Evolutionary conservation across 1,140 invertebrate species (phyloP).

Genomic region (Diorhabda carinulata): DNA sequence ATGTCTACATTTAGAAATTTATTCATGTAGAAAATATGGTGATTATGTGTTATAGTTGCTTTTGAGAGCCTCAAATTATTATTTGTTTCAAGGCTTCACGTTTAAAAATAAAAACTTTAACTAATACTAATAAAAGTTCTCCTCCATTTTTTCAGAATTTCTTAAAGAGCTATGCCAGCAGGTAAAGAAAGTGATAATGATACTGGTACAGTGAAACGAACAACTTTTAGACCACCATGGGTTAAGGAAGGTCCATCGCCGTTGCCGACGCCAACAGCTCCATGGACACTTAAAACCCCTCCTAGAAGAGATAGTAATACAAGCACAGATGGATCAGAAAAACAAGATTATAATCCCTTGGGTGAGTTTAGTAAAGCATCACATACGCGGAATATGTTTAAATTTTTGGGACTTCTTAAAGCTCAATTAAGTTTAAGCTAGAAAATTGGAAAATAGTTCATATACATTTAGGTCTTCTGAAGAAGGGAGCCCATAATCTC

Average conservation of each 20-base stretch:
- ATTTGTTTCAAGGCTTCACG: too few relatives aligned
- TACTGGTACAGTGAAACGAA: slow-evolving; percentile 45
- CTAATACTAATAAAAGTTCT: not conserved
- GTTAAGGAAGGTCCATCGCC: slow-evolving; percentile 67
- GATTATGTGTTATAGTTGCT: too few relatives aligned
- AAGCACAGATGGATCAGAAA: slow-evolving; percentile 37
- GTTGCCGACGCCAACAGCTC: slow-evolving; percentile 54
- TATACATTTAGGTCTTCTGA: too few relatives aligned
- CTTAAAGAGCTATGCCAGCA: slow-evolving; percentile 35
- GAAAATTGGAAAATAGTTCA: too few relatives aligned
- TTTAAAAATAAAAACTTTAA: not conserved
- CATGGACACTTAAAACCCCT: slow-evolving; percentile 56
- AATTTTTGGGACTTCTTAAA: too few relatives aligned
- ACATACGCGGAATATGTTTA: too few relatives aligned
- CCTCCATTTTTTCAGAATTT: slow-evolving; percentile 19
- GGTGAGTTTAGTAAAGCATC: slow-evolving; percentile 35
- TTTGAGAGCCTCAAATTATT: too few relatives aligned
- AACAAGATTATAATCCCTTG: slow-evolving; percentile 45
- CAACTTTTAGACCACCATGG: slow-evolving; percentile 75
- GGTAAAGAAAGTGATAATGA: slow-evolving; percentile 30
- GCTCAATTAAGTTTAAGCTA: too few relatives aligned
- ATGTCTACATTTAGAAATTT: too few relatives aligned
- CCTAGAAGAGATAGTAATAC: slow-evolving; percentile 31
- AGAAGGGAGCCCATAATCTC: too few relatives aligned
- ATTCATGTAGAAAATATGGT: too few relatives aligned